Evolutionary conservation across 1,140 invertebrate species (phyloP).

Genomic region (Caenorhabditis briggsae): DNA sequence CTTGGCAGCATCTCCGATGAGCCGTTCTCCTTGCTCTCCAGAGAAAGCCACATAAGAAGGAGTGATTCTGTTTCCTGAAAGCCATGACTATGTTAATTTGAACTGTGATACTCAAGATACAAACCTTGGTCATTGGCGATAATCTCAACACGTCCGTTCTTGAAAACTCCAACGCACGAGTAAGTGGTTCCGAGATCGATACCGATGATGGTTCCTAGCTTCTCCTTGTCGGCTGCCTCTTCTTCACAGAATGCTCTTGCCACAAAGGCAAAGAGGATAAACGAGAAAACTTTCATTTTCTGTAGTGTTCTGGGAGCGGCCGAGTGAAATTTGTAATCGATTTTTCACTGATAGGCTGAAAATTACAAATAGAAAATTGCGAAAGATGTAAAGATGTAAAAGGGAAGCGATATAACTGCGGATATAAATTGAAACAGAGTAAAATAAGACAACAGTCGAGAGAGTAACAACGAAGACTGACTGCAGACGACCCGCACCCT

Average conservation of each 20-base stretch:
- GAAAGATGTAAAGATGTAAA: not conserved
- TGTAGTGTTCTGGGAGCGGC: not conserved
- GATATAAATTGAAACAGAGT: not conserved
- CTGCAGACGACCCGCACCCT: not conserved
- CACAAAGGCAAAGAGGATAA: conserved; percentile 25
- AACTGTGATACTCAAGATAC: conserved; percentile 7
- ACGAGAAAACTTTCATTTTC: conserved; percentile 28
- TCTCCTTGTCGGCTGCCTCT: conserved; percentile 71
- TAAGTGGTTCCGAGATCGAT: conserved; percentile 99
- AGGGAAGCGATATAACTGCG: not conserved
- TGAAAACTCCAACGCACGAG: conserved; percentile 83
- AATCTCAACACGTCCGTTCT: conserved; percentile 88
- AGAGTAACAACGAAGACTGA: conserved; percentile 14
- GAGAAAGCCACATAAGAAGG: conserved; percentile 83
- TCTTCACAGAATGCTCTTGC: conserved; percentile 52
- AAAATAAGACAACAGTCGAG: not conserved
- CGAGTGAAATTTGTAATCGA: conserved; percentile 38
- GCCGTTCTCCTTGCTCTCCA: conserved; percentile 85
- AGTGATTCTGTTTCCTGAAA: conserved; percentile 47
- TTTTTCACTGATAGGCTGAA: conserved; percentile 33
- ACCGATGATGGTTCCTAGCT: conserved; percentile 81
- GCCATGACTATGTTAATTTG: not conserved
- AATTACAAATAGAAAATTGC: not conserved
- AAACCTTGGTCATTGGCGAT: conserved; percentile 90
- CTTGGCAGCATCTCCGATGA: conserved; percentile 85